These are phyloP conservation scores for Mesaphorura yosii DNA, from an alignment of 1,140 invertebrate genomes.

Conservation along the genomic window DNA sequence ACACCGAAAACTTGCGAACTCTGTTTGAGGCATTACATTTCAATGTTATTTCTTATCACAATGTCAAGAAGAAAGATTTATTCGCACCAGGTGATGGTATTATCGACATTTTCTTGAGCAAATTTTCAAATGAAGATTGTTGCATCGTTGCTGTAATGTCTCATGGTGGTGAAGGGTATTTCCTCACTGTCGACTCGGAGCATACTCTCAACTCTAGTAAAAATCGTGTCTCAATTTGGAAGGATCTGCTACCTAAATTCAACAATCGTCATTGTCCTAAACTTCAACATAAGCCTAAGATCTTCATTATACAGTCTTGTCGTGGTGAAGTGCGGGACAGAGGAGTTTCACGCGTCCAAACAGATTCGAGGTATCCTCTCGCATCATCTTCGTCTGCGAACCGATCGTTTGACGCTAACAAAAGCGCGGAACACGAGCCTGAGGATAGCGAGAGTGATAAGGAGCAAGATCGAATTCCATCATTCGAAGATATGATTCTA, in stretches of 20 bases:
- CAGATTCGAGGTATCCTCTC: constrained; percentile 9
- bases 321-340: constrained; percentile 33
- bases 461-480: constrained; percentile 11
- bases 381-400: too few species aligned
- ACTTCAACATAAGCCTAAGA: constrained; percentile 36
- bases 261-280: constrained; percentile 31
- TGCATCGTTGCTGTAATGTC: constrained; percentile 48
- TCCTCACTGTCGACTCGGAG: constrained; percentile 7
- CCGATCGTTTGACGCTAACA: neutral
- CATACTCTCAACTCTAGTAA: neutral
- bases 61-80: constrained; percentile 37
- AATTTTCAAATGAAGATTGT: constrained; percentile 36
- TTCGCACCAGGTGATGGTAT: neutral
- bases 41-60: constrained; percentile 35
- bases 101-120: constrained; percentile 12
- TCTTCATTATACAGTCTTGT: constrained; percentile 39
- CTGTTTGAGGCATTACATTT: constrained; percentile 46
- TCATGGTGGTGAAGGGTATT: constrained; percentile 39
- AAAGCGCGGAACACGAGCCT: neutral
- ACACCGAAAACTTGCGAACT: constrained; percentile 40
- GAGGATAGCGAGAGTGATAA: too few species aligned
- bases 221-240: constrained; percentile 12
- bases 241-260: constrained; percentile 26
- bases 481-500: constrained; percentile 23
- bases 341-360: constrained; percentile 13